Conservation (phyloP, 2,797 vertebrate species). For the Coccyzus lansbergi region DNA sequence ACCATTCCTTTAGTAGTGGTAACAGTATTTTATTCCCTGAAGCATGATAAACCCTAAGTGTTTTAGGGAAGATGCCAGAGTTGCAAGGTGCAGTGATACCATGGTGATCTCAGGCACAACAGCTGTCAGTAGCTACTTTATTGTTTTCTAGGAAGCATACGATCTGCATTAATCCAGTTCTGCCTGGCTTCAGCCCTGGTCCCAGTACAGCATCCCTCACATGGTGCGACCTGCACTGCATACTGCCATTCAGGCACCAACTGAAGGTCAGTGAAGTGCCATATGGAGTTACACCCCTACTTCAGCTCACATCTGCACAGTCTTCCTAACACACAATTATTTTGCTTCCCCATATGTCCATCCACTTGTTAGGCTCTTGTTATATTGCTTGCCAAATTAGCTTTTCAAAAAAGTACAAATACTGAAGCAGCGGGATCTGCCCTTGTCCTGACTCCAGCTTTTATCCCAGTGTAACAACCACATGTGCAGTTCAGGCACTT, state of each 20-base stretch:
- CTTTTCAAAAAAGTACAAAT: conserved; percentile 77
- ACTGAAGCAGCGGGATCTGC: conserved; percentile 65
- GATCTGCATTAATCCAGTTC: not conserved
- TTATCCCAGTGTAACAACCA: conserved; percentile 51
- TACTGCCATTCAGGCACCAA: conserved; percentile 65
- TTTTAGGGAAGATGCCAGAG: not conserved
- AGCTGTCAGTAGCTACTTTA: not conserved
- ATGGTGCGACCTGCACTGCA: not conserved
- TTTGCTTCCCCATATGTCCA: conserved; percentile 88
- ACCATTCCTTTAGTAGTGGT: not conserved
- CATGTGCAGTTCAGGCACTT: conserved; percentile 43
- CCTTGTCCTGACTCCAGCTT: conserved; percentile 30
- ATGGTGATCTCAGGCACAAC: not conserved
- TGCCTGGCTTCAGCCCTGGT: not conserved
- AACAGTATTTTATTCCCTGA: not conserved
- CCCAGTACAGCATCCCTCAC: not conserved
- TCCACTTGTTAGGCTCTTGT: conserved; percentile 83
- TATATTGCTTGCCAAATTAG: conserved; percentile 84
- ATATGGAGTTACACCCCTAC: conserved; percentile 74
- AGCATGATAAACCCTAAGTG: not conserved
- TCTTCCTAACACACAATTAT: conserved; percentile 85
- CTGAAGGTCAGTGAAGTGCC: conserved; percentile 56
- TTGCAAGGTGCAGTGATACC: not conserved
- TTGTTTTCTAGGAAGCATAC: conserved; percentile 29
- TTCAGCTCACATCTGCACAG: conserved; percentile 71